Evolutionary conservation across 1,140 invertebrate species (phyloP).

Genomic region (Plectrocnemia conspersa): DNA sequence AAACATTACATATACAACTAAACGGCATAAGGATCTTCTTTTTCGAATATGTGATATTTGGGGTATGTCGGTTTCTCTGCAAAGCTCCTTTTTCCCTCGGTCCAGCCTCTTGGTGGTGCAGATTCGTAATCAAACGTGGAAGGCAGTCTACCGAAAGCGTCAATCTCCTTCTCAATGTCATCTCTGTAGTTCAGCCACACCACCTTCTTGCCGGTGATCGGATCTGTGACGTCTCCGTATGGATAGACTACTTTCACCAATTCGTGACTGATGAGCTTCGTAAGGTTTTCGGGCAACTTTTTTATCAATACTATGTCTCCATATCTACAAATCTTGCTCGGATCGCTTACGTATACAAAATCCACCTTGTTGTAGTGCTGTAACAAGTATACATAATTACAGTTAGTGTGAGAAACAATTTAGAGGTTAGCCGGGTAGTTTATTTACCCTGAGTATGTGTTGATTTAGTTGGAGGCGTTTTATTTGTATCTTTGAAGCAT

Average conservation of each 20-base stretch:
- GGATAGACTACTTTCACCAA: slow-evolving; percentile 76
- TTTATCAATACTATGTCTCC: slow-evolving; percentile 79
- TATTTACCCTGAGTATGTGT: slow-evolving; percentile 62
- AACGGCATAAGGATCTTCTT: slow-evolving; percentile 65
- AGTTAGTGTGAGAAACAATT: not conserved
- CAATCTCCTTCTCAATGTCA: slow-evolving; percentile 60
- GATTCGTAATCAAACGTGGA: slow-evolving; percentile 70
- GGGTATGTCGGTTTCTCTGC: slow-evolving; percentile 68
- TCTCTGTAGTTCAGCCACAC: slow-evolving; percentile 68
- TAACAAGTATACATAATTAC: slow-evolving; percentile 39
- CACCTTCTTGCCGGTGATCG: slow-evolving; percentile 75
- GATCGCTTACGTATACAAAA: slow-evolving; percentile 71
- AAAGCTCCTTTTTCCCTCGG: slow-evolving; percentile 77
- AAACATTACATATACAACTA: slow-evolving; percentile 36
- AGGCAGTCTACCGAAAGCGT: slow-evolving; percentile 66
- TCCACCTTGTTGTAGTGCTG: slow-evolving; percentile 74
- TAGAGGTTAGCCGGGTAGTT: slow-evolving; percentile 10
- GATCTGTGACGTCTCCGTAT: slow-evolving; percentile 76
- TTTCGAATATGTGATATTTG: slow-evolving; percentile 69
- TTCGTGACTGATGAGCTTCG: slow-evolving; percentile 71
- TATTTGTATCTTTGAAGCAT: slow-evolving; percentile 70
- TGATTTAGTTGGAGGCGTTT: slow-evolving; percentile 65
- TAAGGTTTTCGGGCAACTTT: slow-evolving; percentile 64
- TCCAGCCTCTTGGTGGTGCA: slow-evolving; percentile 71
- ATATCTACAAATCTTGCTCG: slow-evolving; percentile 67